phyloP scores from a whole-genome alignment of 1,140 invertebrate genomes.

The Sinella curviseta region DNA sequence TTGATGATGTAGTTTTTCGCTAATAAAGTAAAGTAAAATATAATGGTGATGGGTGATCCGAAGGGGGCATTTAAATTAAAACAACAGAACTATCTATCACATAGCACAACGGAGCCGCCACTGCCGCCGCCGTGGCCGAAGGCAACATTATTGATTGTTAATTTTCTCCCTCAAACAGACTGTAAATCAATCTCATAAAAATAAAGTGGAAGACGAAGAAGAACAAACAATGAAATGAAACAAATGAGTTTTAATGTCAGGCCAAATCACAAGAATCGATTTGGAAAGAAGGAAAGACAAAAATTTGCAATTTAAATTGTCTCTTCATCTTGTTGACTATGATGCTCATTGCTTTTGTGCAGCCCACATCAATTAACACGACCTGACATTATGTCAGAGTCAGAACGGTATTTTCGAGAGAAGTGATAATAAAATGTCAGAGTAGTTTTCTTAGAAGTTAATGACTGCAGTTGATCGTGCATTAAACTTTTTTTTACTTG shows the following conservation, averaged over 20 bases:
- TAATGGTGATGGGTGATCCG: neutral
- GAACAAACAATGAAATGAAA: neutral
- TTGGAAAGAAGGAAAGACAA: neutral
- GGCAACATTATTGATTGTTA: neutral
- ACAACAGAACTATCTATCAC: no score
- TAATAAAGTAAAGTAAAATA: neutral
- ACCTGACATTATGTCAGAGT: neutral
- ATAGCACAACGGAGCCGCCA: no score
- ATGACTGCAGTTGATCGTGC: no score
- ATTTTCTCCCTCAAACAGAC: neutral
- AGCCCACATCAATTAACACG: neutral
- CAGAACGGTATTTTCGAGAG: neutral
- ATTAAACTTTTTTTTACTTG: no score
- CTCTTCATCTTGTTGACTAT: neutral
- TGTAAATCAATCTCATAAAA: neutral
- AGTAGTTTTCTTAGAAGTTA: no score
- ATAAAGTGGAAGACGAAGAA: neutral
- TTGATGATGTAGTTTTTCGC: neutral
- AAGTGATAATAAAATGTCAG: constrained; percentile 4
- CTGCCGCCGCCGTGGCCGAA: neutral
- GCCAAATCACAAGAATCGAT: neutral
- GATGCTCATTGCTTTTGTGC: neutral
- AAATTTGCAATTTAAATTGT: constrained; percentile 20
- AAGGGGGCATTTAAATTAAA: neutral
- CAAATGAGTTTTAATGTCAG: neutral